A percentile compares a stretch with the other conserved stretches of the same genome.
Evolutionary conservation across 2,113 vertebrate genomes (phyloP).

Genomic region (Chaenogobius annularis): DNA sequence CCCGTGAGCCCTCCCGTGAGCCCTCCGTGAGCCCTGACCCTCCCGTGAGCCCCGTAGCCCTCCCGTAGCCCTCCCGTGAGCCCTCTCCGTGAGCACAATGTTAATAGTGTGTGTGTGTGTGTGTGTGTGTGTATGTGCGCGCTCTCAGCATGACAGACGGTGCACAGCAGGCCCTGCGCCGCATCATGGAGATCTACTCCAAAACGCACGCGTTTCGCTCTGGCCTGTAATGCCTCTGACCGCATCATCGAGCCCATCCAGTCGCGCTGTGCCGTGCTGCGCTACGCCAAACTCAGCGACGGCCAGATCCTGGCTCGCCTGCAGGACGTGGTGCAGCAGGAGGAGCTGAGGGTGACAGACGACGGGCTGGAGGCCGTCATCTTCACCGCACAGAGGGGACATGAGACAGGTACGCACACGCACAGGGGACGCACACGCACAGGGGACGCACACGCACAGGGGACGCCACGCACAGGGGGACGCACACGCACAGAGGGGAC

Average conservation of each 20-base stretch:
- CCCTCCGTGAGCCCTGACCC: no score
- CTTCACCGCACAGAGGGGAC: slow-evolving; percentile 97
- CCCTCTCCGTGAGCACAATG: no score
- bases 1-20: no score
- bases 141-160: slow-evolving; percentile 97
- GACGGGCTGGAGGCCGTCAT: slow-evolving; percentile 96
- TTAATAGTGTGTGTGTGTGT: neutral
- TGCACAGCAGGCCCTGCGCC: slow-evolving; percentile 93
- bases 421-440: slow-evolving; percentile 34
- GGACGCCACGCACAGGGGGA: no score
- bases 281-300: slow-evolving; percentile 92
- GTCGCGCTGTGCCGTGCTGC: slow-evolving; percentile 93
- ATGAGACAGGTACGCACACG: slow-evolving; percentile 89
- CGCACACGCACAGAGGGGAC: no score
- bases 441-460: no score
- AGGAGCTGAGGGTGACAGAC: slow-evolving; percentile 81
- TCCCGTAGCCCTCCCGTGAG: no score
- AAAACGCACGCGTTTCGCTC: slow-evolving; percentile 95
- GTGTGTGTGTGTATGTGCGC: no score
- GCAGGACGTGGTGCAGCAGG: slow-evolving; percentile 86
- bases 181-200: slow-evolving; percentile 99
- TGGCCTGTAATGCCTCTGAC: slow-evolving; percentile 95
- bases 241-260: slow-evolving; percentile 99
- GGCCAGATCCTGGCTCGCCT: slow-evolving; percentile 88
- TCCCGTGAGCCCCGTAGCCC: no score